Evolutionary conservation across 2,888 invertebrate species (phyloP).

Genomic region (Cantharis flavilabris): DNA sequence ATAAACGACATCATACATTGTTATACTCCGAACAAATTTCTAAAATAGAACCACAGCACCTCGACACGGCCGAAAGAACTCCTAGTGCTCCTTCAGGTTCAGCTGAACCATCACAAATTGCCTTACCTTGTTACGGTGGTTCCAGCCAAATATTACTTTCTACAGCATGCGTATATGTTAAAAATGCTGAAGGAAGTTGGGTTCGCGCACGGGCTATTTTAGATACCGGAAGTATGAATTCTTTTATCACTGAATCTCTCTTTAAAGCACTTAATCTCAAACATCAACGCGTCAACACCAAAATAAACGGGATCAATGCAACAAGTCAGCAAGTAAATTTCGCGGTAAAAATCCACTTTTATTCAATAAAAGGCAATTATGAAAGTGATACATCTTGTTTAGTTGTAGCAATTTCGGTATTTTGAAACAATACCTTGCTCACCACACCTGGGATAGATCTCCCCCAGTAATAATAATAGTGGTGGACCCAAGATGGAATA

Average conservation of each 20-base stretch:
- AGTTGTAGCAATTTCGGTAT: too few relatives aligned
- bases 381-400: background rate
- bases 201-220: background rate
- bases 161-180: slow-evolving; percentile 1
- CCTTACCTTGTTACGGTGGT: background rate
- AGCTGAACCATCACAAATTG: too few relatives aligned
- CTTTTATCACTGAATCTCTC: background rate
- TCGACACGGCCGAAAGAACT: too few relatives aligned
- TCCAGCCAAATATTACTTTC: slow-evolving; percentile 4
- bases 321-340: background rate
- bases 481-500: too few relatives aligned
- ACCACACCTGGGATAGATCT: too few relatives aligned
- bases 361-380: background rate
- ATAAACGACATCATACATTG: too few relatives aligned
- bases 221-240: background rate
- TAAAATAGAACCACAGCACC: too few relatives aligned
- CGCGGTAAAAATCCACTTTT: background rate
- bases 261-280: background rate
- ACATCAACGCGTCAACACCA: background rate
- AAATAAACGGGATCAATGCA: background rate
- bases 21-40: too few relatives aligned
- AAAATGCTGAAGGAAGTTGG: background rate
- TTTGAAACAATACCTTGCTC: too few relatives aligned
- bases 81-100: too few relatives aligned
- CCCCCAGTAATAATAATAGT: too few relatives aligned